Percentiles rank a stretch among this genome's conserved stretches.
Evolutionary conservation across 2,888 invertebrate species (phyloP).

Genomic region (Thumatha senex): DNA sequence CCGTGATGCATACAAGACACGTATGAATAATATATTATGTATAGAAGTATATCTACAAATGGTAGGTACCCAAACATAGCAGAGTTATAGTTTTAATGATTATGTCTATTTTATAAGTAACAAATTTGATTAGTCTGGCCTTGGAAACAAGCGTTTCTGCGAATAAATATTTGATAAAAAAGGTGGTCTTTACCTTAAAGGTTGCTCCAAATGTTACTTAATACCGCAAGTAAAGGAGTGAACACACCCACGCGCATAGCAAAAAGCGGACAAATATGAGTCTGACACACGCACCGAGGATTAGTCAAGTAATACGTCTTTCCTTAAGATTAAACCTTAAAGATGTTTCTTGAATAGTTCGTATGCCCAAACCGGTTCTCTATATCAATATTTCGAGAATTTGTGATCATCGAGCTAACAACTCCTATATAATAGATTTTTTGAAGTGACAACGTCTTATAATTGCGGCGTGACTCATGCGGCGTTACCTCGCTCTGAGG

Average conservation of each 20-base stretch:
- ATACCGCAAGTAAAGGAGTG: constrained; percentile 38
- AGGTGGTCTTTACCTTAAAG: constrained; percentile 51
- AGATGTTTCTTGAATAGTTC: no score
- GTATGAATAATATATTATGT: background rate
- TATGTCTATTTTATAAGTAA: background rate
- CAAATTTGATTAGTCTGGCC: background rate
- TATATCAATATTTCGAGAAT: no score
- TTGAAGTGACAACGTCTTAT: no score
- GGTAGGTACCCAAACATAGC: no score
- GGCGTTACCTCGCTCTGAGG: no score
- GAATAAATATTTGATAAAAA: constrained; percentile 23
- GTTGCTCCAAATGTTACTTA: constrained; percentile 39
- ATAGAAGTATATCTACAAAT: no score
- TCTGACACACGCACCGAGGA: constrained; percentile 16
- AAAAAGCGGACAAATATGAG: constrained; percentile 8
- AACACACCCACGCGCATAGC: constrained; percentile 51
- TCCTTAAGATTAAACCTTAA: no score
- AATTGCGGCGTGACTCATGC: no score
- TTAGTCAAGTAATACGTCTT: no score
- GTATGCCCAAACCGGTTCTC: no score
- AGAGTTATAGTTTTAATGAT: background rate
- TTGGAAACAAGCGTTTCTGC: background rate
- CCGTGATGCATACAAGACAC: background rate
- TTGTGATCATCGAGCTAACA: no score
- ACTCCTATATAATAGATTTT: no score